A percentile compares a stretch with the other conserved stretches of the same genome.
Conservation (phyloP, 1,140 invertebrate genomes). For the Glomeris maerens region DNA sequence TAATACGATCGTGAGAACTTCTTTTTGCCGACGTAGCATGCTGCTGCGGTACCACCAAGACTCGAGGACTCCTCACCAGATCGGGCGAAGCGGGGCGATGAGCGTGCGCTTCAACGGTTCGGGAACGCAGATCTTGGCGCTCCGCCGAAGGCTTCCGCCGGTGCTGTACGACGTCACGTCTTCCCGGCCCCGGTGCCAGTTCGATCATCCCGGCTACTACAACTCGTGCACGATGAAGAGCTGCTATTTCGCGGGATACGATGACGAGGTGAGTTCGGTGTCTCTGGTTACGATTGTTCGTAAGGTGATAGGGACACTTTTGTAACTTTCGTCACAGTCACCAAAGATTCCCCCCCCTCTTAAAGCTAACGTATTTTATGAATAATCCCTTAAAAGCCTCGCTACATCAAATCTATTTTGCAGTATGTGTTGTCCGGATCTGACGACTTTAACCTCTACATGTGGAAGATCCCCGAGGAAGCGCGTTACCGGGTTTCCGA, state of each 20-base stretch:
- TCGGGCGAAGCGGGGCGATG: too few relatives aligned
- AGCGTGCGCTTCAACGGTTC: slow-evolving; percentile 71
- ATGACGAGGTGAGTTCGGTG: slow-evolving; percentile 41
- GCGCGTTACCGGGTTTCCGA: slow-evolving; percentile 17
- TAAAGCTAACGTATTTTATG: too few relatives aligned
- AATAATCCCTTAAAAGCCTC: too few relatives aligned
- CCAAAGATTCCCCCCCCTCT: too few relatives aligned
- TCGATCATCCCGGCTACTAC: slow-evolving; percentile 82
- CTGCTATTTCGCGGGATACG: slow-evolving; percentile 78
- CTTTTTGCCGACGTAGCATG: slow-evolving; percentile 24
- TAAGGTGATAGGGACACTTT: too few relatives aligned
- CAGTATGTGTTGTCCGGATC: slow-evolving; percentile 78
- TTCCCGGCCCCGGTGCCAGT: slow-evolving; percentile 55
- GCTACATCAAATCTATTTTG: too few relatives aligned
- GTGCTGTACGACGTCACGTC: slow-evolving; percentile 58
- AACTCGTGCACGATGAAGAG: slow-evolving; percentile 97
- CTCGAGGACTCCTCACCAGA: too few relatives aligned
- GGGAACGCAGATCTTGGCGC: slow-evolving; percentile 62
- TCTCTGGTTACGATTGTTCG: too few relatives aligned
- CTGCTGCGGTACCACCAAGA: slow-evolving; percentile 49
- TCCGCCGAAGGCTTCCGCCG: slow-evolving; percentile 65
- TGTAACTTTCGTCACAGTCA: too few relatives aligned
- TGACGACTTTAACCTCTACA: slow-evolving; percentile 88
- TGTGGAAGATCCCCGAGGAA: slow-evolving; percentile 71
- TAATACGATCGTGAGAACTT: neutral